phyloP scores from a whole-genome alignment of 2,113 vertebrate genomes.

The Oncorhynchus tshawytscha region DNA sequence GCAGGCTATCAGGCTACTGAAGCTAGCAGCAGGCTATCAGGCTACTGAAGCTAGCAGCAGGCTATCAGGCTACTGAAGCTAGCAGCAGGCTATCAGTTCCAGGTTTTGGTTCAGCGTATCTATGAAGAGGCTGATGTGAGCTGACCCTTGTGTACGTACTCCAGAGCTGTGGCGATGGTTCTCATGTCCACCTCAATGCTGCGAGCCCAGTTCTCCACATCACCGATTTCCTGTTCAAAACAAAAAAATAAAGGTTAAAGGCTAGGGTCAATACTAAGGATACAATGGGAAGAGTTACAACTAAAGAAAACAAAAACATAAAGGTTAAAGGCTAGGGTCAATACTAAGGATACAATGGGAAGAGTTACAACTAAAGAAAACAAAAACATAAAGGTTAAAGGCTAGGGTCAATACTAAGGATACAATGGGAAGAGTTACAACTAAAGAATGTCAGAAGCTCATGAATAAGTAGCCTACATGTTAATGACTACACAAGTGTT shows the following conservation, averaged over 20 bases:
- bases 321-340: no score
- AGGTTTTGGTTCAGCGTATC: background rate
- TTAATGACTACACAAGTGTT: background rate
- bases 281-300: no score
- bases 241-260: background rate
- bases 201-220: constrained; percentile 95
- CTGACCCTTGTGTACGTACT: constrained; percentile 92
- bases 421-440: background rate
- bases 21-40: no score
- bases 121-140: constrained; percentile 82
- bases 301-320: background rate
- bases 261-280: background rate
- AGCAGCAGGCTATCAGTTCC: background rate
- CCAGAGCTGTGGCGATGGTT: constrained; percentile 89
- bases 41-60: no score
- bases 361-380: background rate
- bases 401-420: background rate
- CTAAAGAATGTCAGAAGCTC: background rate
- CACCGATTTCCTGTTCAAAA: constrained; percentile 86
- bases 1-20: no score
- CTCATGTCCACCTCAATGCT: constrained; percentile 98
- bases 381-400: no score
- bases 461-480: background rate
- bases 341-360: background rate
- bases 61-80: no score